phyloP scores from a whole-genome alignment of 1,140 invertebrate genomes.

The Philotrypesis tridentata region DNA sequence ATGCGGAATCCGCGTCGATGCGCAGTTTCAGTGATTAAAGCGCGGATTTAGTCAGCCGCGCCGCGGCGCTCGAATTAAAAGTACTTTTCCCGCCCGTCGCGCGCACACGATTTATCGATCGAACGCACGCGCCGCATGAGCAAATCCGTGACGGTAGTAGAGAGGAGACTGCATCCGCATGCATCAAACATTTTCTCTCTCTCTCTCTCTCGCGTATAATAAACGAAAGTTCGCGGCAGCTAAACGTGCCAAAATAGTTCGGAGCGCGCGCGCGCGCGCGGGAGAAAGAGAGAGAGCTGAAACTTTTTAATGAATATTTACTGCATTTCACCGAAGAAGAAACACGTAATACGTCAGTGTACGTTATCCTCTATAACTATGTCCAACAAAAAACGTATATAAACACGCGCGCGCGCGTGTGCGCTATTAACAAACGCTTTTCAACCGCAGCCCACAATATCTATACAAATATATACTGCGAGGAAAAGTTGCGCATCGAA shows the following conservation, averaged over 20 bases:
- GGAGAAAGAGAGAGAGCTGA: background rate
- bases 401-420: background rate
- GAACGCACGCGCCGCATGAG: too few species aligned
- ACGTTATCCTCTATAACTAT: background rate
- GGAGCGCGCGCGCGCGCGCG: too few species aligned
- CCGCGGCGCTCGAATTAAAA: too few species aligned
- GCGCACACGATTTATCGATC: too few species aligned
- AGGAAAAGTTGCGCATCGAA: background rate
- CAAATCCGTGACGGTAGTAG: too few species aligned
- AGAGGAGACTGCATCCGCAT: too few species aligned
- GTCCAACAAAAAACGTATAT: background rate
- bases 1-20: too few species aligned
- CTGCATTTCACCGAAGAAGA: background rate
- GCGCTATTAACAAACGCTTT: background rate
- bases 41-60: background rate
- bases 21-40: background rate
- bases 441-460: background rate
- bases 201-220: background rate
- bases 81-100: too few species aligned
- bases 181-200: too few species aligned
- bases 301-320: constrained; percentile 31
- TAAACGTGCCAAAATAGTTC: background rate
- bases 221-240: constrained; percentile 10
- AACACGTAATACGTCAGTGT: background rate
- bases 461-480: too few species aligned